Base-by-base conservation (phyloP, 2,888 invertebrate genomes). In the Pachycephus smyrnensis region DNA sequence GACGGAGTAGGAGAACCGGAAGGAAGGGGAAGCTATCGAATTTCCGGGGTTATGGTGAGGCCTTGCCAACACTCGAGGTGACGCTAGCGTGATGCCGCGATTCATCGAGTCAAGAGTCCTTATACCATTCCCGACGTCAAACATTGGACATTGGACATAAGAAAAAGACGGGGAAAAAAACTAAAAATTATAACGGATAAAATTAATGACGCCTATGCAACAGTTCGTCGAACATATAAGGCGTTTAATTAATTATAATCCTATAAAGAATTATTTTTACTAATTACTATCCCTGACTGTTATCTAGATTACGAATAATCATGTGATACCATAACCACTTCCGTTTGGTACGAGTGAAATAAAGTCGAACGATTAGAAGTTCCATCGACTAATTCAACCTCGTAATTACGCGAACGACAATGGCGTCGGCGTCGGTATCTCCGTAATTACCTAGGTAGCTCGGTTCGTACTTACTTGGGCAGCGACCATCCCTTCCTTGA, bases 401-500 rank as follows among this genome's bases (percentile, higher is more conserved):
- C 55, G 55, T 55, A 55, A 55, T 55, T 23, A 23, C 2, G 9
- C 6, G 9, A 55, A 23, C 55, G 23, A 55, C 55, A 55, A 55
- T 55, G 55, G 55, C 23, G 23, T 23, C 9, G 4, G 31, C 33
- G 71, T 71, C 30, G 31, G 12, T 23, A 33, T 30, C 71, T 30
- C 71, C 71, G 30, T 71, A 71, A 32, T 71, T 71, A 71, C 33
- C 23, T 11, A 23, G 9, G 31, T 71, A 55, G 15, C 55, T 23
- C 23, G 55, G 55, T 23, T 36, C 71, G 31, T 23, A 87, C 92
- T 92, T 91, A 96, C 96, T 94, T 96, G 96, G 69, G 96, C 96
- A 55, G 96, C 95, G 73, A 97, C 94, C 89, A 94, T 94, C 82
- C 96, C 96, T 85, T 94, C 93, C 90, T 94, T 94, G 87, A 96